These are phyloP conservation scores for Lomographa bimaculata DNA, from an alignment of 2,888 invertebrate species.

Conservation along the genomic window DNA sequence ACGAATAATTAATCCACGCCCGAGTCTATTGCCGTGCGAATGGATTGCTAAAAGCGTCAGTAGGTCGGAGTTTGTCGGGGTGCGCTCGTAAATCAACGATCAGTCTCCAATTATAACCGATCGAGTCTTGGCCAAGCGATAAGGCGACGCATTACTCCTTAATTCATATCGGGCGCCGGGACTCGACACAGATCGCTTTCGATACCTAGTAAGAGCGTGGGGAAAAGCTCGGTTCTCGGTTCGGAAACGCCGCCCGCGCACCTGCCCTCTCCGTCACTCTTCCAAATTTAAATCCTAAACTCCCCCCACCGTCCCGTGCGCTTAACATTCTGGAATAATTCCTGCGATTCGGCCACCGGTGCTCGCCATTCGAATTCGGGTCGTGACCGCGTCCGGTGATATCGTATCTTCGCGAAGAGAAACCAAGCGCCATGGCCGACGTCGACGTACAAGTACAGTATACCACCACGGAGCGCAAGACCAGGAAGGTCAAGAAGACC, in stretches of 20 bases:
- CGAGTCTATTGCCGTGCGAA: slow-evolving; percentile 23
- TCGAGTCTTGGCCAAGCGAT: slow-evolving; percentile 61
- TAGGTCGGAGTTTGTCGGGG: slow-evolving; percentile 44
- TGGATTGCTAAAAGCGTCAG: slow-evolving; percentile 43
- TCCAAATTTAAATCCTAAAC: slow-evolving; percentile 83
- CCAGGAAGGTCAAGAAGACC: slow-evolving; percentile 94
- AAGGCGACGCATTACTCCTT: slow-evolving; percentile 44
- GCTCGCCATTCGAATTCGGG: slow-evolving; percentile 83
- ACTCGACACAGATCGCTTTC: slow-evolving; percentile 42
- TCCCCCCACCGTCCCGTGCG: slow-evolving; percentile 73
- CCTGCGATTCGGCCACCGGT: slow-evolving; percentile 76
- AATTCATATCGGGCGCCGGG: slow-evolving; percentile 19
- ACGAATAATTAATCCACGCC: slow-evolving; percentile 26
- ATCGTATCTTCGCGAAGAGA: slow-evolving; percentile 57
- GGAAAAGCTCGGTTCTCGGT: slow-evolving; percentile 62
- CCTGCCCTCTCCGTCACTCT: slow-evolving; percentile 83
- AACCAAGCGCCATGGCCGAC: slow-evolving; percentile 89
- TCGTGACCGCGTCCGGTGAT: slow-evolving; percentile 82
- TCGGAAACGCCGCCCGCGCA: slow-evolving; percentile 80
- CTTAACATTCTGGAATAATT: slow-evolving; percentile 83
- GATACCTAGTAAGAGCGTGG: slow-evolving; percentile 45
- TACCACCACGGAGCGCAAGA: slow-evolving; percentile 94
- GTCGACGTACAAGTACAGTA: slow-evolving; percentile 94
- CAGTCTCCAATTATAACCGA: slow-evolving; percentile 55
- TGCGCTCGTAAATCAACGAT: slow-evolving; percentile 50